Percentiles rank a stretch among this genome's conserved stretches.
phyloP scores from a whole-genome alignment of 35 echinoderm and acorn worm genomes.

The Diadema setosum region DNA sequence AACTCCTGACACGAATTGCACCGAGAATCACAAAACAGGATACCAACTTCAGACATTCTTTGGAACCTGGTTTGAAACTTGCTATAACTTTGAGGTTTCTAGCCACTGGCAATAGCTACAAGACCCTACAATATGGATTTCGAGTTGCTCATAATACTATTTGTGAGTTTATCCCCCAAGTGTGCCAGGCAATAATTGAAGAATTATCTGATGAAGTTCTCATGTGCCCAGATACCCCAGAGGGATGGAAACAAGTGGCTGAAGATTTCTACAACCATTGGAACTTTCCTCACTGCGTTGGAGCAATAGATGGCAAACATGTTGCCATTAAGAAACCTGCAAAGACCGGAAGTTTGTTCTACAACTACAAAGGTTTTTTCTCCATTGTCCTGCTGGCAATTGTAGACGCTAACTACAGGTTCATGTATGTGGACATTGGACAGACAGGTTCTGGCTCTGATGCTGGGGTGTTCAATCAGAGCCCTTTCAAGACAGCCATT shows the following conservation, averaged over 20 bases:
- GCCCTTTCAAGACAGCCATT: background rate
- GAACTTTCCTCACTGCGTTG: slow-evolving; percentile 37
- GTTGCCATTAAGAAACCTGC: background rate
- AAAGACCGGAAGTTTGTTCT: background rate
- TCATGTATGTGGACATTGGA: slow-evolving; percentile 30
- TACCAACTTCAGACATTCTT: background rate
- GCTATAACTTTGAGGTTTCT: slow-evolving; percentile 39
- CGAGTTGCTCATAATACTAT: too few relatives aligned
- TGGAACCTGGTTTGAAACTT: slow-evolving; percentile 39
- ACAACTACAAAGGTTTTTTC: slow-evolving; percentile 32
- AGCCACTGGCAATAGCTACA: slow-evolving; percentile 20
- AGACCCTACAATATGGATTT: too few relatives aligned
- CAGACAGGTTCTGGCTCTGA: background rate
- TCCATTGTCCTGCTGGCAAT: slow-evolving; percentile 15
- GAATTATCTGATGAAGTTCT: background rate
- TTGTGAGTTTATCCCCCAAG: too few relatives aligned
- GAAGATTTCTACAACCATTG: background rate
- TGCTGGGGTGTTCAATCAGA: background rate
- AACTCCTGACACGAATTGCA: slow-evolving; percentile 19
- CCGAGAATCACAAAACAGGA: slow-evolving; percentile 38
- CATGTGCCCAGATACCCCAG: background rate
- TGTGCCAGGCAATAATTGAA: too few relatives aligned
- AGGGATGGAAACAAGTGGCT: slow-evolving; percentile 24
- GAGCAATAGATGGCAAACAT: too few relatives aligned
- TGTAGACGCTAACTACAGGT: slow-evolving; percentile 40